Percentiles rank a stretch among this genome's conserved stretches.
Evolutionary conservation across 2,888 invertebrate genomes (phyloP).

Genomic region (Mesodorylaimus sp.): DNA sequence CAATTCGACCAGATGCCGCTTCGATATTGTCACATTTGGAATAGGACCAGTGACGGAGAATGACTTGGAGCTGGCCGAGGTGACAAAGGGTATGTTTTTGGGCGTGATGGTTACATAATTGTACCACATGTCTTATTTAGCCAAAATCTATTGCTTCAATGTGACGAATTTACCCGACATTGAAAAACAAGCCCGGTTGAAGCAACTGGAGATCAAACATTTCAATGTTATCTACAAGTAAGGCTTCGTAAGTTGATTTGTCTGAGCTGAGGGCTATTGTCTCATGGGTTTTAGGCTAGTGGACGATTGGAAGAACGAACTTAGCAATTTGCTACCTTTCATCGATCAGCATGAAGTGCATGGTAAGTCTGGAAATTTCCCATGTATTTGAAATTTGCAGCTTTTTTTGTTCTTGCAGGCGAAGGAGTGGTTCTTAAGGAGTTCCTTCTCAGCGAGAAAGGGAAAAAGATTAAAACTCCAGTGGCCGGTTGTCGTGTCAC

Average conservation of each 20-base stretch:
- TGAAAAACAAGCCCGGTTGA: constrained; percentile 38
- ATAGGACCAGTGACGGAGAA: constrained; percentile 65
- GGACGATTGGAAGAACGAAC: constrained; percentile 60
- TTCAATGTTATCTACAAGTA: constrained; percentile 77
- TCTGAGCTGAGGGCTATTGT: not conserved
- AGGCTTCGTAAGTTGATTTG: not conserved
- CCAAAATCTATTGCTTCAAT: constrained; percentile 73
- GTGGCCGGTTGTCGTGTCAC: constrained; percentile 74
- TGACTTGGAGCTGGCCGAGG: constrained; percentile 60
- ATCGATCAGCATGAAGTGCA: constrained; percentile 54
- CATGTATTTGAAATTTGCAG: constrained; percentile 5
- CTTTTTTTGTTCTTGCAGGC: constrained; percentile 37
- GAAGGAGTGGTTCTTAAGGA: constrained; percentile 66
- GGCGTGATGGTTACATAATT: not conserved
- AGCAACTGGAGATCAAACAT: constrained; percentile 44
- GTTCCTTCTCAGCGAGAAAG: constrained; percentile 48
- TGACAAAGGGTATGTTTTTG: constrained; percentile 43
- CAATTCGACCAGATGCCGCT: constrained; percentile 41
- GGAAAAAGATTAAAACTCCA: constrained; percentile 53
- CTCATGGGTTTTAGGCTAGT: constrained; percentile 39
- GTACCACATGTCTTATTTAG: constrained; percentile 32
- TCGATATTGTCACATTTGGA: constrained; percentile 70
- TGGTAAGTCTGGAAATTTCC: constrained; percentile 40
- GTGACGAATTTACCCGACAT: constrained; percentile 37
- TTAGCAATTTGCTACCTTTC: constrained; percentile 51